These are phyloP conservation scores for Schizaphis graminum DNA, from an alignment of 2,888 invertebrate genomes.

Conservation along the genomic window DNA sequence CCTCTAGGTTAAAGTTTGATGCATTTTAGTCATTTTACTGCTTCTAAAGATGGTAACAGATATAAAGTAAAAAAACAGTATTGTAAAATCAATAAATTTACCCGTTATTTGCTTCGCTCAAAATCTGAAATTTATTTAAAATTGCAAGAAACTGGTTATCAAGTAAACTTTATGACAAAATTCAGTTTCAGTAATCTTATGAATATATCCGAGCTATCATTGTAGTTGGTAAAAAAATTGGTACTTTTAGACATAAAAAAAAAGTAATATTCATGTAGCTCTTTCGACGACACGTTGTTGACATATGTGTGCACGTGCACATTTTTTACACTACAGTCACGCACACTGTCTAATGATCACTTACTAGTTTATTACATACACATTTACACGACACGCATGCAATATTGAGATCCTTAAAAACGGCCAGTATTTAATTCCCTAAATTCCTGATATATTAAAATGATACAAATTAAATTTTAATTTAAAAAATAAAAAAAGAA, in stretches of 20 bases:
- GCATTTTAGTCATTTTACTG: too few relatives aligned
- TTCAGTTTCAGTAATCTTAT: background rate
- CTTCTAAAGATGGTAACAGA: too few relatives aligned
- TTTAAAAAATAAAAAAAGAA: background rate
- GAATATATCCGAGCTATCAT: background rate
- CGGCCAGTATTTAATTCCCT: background rate
- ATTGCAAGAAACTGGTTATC: background rate
- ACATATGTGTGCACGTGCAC: background rate
- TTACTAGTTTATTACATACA: background rate
- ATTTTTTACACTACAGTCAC: slow-evolving; percentile 5
- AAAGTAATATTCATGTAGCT: background rate
- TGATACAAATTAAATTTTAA: background rate
- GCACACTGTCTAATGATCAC: background rate
- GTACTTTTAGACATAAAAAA: background rate
- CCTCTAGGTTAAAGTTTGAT: too few relatives aligned
- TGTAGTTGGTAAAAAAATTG: background rate
- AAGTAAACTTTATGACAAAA: background rate
- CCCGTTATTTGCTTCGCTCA: too few relatives aligned
- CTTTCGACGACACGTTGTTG: background rate
- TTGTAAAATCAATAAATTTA: too few relatives aligned
- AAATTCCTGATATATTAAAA: background rate
- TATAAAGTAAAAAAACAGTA: too few relatives aligned
- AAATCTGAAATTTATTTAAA: background rate
- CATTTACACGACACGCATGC: background rate
- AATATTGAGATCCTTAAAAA: background rate